Percentiles rank a stretch among this genome's conserved stretches.
phyloP scores from a whole-genome alignment of 2,888 invertebrate genomes.

The Lathronympha strigana region DNA sequence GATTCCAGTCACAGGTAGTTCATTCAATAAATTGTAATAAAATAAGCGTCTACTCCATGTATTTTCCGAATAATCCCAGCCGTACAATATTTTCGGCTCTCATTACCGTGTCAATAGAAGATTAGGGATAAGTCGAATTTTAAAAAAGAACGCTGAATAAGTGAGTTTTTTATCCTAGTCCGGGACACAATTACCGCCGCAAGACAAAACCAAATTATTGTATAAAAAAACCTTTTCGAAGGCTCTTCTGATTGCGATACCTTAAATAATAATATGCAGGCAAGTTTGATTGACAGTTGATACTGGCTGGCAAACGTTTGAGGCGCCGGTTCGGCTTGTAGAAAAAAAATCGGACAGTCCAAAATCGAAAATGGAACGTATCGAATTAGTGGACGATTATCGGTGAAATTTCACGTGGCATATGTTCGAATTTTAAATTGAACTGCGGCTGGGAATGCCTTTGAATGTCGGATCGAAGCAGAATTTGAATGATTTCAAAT shows the following conservation, averaged over 20 bases:
- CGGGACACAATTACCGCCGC: constrained; percentile 71
- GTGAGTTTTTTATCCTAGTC: constrained; percentile 70
- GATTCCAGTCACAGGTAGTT: neutral
- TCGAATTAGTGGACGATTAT: constrained; percentile 80
- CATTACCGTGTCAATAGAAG: constrained; percentile 83
- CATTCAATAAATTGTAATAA: neutral
- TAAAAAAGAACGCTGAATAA: constrained; percentile 65
- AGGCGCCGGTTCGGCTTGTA: constrained; percentile 56
- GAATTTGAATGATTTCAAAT: constrained; percentile 38
- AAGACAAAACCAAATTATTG: constrained; percentile 67
- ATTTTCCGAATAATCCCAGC: constrained; percentile 52
- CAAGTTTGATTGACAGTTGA: constrained; percentile 75
- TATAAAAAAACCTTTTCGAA: constrained; percentile 49
- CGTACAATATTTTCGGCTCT: constrained; percentile 77
- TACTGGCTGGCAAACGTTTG: constrained; percentile 52
- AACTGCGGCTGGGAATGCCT: constrained; percentile 51
- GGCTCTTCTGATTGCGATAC: constrained; percentile 61
- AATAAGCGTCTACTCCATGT: constrained; percentile 53
- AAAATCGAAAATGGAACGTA: constrained; percentile 61
- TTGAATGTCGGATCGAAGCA: constrained; percentile 44
- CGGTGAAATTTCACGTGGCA: constrained; percentile 77
- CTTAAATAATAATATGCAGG: constrained; percentile 74
- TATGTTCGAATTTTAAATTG: constrained; percentile 69
- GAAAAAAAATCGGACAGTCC: constrained; percentile 56
- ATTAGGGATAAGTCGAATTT: constrained; percentile 82